Evolutionary conservation across 2,113 vertebrate species (phyloP), one percentile per base, ranked within the genome.

Genomic region (Campylorhamphus procurvoides): DNA sequence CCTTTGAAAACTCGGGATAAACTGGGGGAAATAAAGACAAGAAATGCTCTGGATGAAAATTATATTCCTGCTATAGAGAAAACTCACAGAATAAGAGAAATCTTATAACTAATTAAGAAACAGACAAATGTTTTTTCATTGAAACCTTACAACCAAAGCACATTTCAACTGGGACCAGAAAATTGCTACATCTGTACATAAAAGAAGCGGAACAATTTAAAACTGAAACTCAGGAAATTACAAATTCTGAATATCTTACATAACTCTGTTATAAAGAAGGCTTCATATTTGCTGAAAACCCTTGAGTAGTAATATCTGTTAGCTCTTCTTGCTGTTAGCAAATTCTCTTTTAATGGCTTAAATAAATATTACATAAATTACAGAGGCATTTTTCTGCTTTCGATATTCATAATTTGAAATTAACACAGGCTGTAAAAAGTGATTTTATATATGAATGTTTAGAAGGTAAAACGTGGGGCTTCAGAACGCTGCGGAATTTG

Each of bases 41-140:
- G 52, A 63, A 93, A 63, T 1, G 37, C 49, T 12, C 42, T 47
- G 76, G 49, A 71, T 84, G 42, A 33, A 90, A 97, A 92, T 86
- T 76, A 56, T 8, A 39, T 95, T 89, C 53, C 31, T 62, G 35
- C 25, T 59, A 89, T 62, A 83, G 56, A 93, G 37, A 95, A 92
- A 95, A 90, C 10, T 40, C 40, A 63, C 23, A 77, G 28, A 93
- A 64, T 78, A 74, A 87, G 47, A 81, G 28, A 92, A 94, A 86
- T 83, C 73, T 95, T 95, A 85, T 89, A 90, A 67, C 56, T 91
- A 93, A 97, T 96, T 92, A 96, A 96, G 79, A 92, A 96, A 92
- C 46, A 89, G 77, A 64, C 56, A 94, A 93, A 83, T 66, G 17
- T 84, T 87, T 46, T 93, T 81, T 84, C 55, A 89, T 72, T 94